phyloP scores from a whole-genome alignment of 2,888 invertebrate species.

The Hybos culiciformis region DNA sequence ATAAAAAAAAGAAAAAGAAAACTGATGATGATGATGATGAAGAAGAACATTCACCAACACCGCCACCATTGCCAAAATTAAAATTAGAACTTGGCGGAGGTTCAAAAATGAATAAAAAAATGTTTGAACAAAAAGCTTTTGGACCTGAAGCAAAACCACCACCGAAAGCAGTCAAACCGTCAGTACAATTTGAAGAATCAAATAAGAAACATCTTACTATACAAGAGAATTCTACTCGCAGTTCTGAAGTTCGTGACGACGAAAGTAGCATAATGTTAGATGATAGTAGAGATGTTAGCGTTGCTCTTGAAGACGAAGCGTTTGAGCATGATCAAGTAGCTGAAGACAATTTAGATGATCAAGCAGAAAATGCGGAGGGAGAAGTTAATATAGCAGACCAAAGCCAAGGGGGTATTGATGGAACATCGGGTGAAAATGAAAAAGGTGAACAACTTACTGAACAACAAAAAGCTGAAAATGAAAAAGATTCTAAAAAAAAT shows the following conservation, averaged over 20 bases:
- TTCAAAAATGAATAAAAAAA: not conserved
- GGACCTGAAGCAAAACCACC: not conserved
- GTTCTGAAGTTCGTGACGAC: not conserved
- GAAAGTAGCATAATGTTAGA: not conserved
- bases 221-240: not conserved
- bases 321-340: not conserved
- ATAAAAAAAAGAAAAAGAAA: not conserved
- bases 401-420: not conserved
- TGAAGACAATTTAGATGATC: not conserved
- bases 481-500: not conserved
- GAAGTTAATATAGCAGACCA: not conserved
- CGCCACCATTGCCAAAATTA: not conserved
- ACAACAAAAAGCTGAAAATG: not conserved
- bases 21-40: not conserved
- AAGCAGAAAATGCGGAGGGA: not conserved
- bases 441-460: not conserved
- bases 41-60: not conserved
- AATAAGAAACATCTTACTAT: too few species aligned
- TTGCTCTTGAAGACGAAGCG: not conserved
- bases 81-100: conserved; percentile 1
- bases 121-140: not conserved
- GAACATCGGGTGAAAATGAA: not conserved
- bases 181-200: not conserved
- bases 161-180: not conserved
- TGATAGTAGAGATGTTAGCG: not conserved